Base-by-base conservation (phyloP, 2,113 vertebrate species). In the Esox niger region DNA sequence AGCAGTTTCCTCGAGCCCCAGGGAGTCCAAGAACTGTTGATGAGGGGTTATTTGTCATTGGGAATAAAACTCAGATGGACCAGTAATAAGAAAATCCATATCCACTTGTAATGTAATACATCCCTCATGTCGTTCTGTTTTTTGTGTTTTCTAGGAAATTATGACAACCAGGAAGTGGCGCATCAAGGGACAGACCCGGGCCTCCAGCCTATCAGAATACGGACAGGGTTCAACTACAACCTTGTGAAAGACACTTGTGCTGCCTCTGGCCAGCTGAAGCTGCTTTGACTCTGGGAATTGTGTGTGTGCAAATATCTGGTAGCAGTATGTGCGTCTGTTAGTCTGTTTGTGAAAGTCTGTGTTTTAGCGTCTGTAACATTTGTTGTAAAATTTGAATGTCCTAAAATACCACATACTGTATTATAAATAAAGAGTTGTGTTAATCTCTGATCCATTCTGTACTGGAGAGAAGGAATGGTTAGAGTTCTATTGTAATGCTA, bases 141-240 rank as follows among this genome's bases (percentile, higher is more conserved):
- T 67, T 20, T 62, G 60, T 75, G 54, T 74, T 77, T 74, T 90
- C 82, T 76, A 88, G 87, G 80, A 58, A 75, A 49, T 80, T 78
- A 77, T 47, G 79, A 78, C 47, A 71, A 82, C 70, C 68, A 29
- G 61, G 59, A 31, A 35, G 43, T 73, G 74, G 38, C 61, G 21
- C 62, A 69, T 69, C 83, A 91, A 79, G 90, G 87, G 70, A 87
- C 75, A 33, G 84, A 73, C 75, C 88, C 84, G 57, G 68, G 77
- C 54, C 78, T 84, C 38, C 67, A 87, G 76, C 83, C 82, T 57
- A 90, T 92, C 84, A 75, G 56, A 78, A 69, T 89, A 79, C 83
- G 87, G 73, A 87, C 21, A 30, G 77, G 70, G 54, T 81, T 91
- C 67, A 75, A 78, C 63, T 76, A 81, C 55, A 29, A 71, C 68